phyloP scores from a whole-genome alignment of 2,888 invertebrate species.

The Mellilla xanthometata region DNA sequence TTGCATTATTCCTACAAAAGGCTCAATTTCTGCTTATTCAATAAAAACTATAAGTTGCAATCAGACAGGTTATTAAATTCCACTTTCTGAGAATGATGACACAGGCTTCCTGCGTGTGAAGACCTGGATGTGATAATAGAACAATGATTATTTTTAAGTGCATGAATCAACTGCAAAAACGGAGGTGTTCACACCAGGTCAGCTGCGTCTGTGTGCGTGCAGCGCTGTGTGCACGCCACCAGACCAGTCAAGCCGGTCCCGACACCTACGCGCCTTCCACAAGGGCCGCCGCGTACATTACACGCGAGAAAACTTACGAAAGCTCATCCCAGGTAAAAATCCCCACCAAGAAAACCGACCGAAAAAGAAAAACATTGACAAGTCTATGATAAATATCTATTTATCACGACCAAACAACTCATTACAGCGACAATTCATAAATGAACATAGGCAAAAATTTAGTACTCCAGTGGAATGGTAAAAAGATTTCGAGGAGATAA shows the following conservation, averaged over 20 bases:
- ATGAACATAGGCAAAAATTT: too few relatives aligned
- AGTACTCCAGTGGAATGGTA: too few relatives aligned
- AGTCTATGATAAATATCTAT: too few relatives aligned
- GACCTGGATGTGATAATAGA: constrained; percentile 24
- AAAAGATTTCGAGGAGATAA: background rate
- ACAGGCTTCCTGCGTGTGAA: constrained; percentile 12
- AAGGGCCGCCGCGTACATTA: constrained; percentile 45
- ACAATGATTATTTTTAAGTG: constrained; percentile 34
- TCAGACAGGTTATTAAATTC: background rate
- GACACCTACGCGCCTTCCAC: constrained; percentile 63
- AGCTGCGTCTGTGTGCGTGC: constrained; percentile 46
- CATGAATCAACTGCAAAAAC: constrained; percentile 56
- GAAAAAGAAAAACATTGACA: constrained; percentile 13
- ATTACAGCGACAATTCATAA: too few relatives aligned
- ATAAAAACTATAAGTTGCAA: background rate
- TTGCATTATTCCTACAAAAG: background rate
- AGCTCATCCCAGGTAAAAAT: constrained; percentile 11
- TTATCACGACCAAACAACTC: too few relatives aligned
- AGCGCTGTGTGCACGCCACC: constrained; percentile 38
- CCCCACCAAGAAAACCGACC: constrained; percentile 5
- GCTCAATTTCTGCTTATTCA: background rate
- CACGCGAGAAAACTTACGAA: constrained; percentile 35
- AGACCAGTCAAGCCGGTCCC: constrained; percentile 68
- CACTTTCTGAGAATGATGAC: constrained; percentile 8
- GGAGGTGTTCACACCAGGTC: constrained; percentile 36